A percentile compares a stretch with the other conserved stretches of the same genome.
phyloP scores from a whole-genome alignment of 2,113 vertebrate genomes.

The Siphamia tubifer region DNA sequence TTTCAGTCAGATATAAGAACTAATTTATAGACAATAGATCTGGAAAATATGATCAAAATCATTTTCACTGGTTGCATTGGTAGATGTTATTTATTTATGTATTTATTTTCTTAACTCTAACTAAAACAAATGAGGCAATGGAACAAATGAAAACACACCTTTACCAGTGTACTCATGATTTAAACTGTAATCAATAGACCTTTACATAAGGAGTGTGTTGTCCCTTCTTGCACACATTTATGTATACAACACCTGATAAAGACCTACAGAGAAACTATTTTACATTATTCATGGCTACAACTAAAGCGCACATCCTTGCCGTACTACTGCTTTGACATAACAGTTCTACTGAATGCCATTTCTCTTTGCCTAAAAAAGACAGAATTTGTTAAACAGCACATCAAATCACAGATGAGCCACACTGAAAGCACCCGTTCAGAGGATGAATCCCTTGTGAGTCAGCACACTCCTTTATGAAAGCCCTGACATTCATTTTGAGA shows the following conservation, averaged over 20 bases:
- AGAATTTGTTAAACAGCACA: slow-evolving; percentile 44
- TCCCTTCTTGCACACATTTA: background rate
- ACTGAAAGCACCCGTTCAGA: slow-evolving; percentile 15
- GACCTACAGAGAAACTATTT: background rate
- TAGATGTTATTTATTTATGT: too few species aligned
- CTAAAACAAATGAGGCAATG: too few species aligned
- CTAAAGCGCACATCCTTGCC: background rate
- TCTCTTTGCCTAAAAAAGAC: slow-evolving; percentile 9
- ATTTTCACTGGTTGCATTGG: too few species aligned
- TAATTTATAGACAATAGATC: too few species aligned
- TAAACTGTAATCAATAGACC: background rate
- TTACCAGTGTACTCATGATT: background rate
- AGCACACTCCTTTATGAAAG: slow-evolving; percentile 12
- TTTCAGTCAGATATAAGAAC: too few species aligned
- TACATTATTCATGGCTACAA: background rate
- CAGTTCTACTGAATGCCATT: slow-evolving; percentile 23
- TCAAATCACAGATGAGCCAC: slow-evolving; percentile 36
- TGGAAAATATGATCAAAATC: too few species aligned
- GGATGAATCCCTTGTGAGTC: slow-evolving; percentile 61
- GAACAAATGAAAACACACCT: too few species aligned
- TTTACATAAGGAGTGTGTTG: background rate
- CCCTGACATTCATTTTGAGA: background rate
- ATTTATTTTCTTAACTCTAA: too few species aligned
- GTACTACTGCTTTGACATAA: background rate
- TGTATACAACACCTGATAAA: background rate